These are phyloP conservation scores for Phycodurus eques DNA, from an alignment of 2,113 vertebrate species.

Conservation along the genomic window DNA sequence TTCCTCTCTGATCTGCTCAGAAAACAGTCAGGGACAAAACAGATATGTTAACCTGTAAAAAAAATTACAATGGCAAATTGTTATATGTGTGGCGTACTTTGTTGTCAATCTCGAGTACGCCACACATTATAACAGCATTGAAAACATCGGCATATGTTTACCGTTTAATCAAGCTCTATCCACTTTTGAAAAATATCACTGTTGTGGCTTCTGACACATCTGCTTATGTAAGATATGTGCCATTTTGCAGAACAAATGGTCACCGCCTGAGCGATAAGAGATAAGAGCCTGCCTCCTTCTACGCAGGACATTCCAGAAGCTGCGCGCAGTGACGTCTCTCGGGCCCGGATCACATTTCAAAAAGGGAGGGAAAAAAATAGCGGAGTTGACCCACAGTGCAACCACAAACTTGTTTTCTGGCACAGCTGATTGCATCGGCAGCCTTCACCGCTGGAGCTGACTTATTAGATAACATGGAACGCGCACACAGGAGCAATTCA, in stretches of 20 bases:
- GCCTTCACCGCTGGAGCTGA: slow-evolving; percentile 21
- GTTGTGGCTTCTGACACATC: slow-evolving; percentile 18
- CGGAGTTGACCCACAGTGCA: slow-evolving; percentile 31
- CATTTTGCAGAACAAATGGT: slow-evolving; percentile 47
- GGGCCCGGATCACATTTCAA: slow-evolving; percentile 59
- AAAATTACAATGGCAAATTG: no score
- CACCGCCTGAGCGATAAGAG: slow-evolving; percentile 52
- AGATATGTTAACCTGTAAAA: no score
- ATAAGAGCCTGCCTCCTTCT: slow-evolving; percentile 47
- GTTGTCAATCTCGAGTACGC: no score
- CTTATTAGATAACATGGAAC: slow-evolving; percentile 34
- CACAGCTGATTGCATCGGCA: slow-evolving; percentile 37
- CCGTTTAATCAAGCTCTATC: neutral
- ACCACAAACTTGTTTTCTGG: slow-evolving; percentile 42
- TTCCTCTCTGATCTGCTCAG: no score
- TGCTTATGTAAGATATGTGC: slow-evolving; percentile 1
- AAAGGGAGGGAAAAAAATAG: slow-evolving; percentile 17
- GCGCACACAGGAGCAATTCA: slow-evolving; percentile 29
- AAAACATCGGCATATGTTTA: neutral
- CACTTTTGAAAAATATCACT: slow-evolving; percentile 13
- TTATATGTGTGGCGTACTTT: no score
- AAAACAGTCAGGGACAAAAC: no score
- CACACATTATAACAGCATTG: no score
- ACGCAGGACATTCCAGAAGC: slow-evolving; percentile 65
- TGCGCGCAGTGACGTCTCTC: slow-evolving; percentile 55